These are phyloP conservation scores for Martes martes DNA, from an alignment of 2,113 vertebrate species.

Conservation along the genomic window DNA sequence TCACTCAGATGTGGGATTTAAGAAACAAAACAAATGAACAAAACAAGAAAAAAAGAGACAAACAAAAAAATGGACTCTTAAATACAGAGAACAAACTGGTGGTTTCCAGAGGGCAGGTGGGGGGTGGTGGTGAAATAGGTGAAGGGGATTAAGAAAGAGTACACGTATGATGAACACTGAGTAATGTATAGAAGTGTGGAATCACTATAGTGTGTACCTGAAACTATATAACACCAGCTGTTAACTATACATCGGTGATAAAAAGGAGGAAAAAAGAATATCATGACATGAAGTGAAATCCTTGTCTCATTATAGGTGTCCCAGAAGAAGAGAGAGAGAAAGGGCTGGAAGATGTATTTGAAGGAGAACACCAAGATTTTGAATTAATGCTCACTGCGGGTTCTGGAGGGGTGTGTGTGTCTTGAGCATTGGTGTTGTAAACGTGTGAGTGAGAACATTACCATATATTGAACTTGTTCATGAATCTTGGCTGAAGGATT, in stretches of 20 bases:
- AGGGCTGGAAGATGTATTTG: neutral
- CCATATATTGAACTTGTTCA: neutral
- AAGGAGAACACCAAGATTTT: neutral
- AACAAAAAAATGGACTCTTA: neutral
- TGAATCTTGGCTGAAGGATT: neutral
- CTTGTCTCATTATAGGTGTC: neutral
- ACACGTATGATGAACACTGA: neutral
- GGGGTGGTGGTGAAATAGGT: neutral
- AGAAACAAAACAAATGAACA: neutral
- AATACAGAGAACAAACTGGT: neutral
- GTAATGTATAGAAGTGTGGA: neutral
- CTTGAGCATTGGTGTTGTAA: neutral
- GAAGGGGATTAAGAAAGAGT: neutral
- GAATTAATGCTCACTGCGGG: neutral
- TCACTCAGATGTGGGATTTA: neutral
- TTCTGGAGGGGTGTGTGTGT: neutral
- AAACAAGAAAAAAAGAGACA: neutral
- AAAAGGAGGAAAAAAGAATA: neutral
- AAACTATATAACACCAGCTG: neutral
- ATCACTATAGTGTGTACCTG: neutral
- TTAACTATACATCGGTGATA: neutral
- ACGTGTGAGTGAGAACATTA: neutral
- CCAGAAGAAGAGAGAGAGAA: neutral
- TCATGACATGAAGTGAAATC: neutral
- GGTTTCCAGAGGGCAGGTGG: neutral